phyloP scores from a whole-genome alignment of 1,140 invertebrate genomes.

The Cydia strobilella region DNA sequence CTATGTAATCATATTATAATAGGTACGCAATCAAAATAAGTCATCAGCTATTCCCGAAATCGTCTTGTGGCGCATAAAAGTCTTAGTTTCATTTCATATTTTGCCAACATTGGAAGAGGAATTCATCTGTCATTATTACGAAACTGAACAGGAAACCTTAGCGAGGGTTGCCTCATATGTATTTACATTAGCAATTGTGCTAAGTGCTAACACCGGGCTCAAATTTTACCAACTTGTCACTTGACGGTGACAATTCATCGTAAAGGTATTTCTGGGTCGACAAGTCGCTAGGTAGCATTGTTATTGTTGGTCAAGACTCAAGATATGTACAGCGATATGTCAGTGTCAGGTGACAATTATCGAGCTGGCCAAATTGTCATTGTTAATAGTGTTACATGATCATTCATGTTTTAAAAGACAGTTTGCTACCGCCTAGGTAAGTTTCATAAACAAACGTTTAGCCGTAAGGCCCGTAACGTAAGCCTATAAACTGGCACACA shows the following conservation, averaged over 20 bases:
- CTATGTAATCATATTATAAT: too few species aligned
- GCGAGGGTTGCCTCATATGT: not conserved
- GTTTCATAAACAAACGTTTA: not conserved
- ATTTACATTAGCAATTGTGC: too few species aligned
- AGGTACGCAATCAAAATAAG: too few species aligned
- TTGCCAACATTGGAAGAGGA: not conserved
- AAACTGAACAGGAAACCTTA: not conserved
- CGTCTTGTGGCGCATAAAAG: too few species aligned
- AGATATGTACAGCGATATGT: not conserved
- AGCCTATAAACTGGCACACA: too few species aligned
- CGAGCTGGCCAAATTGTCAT: constrained; percentile 32
- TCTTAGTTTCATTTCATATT: not conserved
- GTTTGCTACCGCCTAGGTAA: too few species aligned
- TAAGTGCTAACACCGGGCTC: not conserved
- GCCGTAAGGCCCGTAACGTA: too few species aligned
- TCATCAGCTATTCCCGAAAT: too few species aligned
- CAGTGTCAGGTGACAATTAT: constrained; percentile 3
- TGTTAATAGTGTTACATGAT: not conserved
- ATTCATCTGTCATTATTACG: not conserved
- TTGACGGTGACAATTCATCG: not conserved
- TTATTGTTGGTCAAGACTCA: not conserved
- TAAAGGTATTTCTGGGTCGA: not conserved
- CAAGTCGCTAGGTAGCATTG: not conserved
- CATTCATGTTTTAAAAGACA: not conserved
- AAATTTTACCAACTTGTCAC: not conserved